Percentiles rank a stretch among this genome's conserved stretches.
phyloP scores from a whole-genome alignment of 2,113 vertebrate species.

The Acrocephalus kingi region DNA sequence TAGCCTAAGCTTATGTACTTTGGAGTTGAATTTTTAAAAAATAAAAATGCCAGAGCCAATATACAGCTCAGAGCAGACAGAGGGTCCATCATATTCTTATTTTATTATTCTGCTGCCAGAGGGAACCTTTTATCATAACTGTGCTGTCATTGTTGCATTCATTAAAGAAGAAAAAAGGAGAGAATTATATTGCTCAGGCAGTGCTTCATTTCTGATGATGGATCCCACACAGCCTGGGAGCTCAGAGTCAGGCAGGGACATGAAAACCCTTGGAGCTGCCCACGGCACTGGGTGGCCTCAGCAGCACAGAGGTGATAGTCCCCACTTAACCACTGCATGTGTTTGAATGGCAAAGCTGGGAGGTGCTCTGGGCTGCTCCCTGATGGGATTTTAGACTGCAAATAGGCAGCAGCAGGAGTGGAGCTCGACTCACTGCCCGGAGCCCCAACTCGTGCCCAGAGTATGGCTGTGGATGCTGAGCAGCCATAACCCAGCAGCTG shows the following conservation, averaged over 20 bases:
- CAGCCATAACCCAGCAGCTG: accelerated
- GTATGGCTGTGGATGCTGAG: accelerated
- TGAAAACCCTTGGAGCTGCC: background rate
- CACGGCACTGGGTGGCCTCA: background rate
- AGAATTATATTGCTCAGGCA: background rate
- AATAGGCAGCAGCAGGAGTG: background rate
- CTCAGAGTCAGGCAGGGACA: background rate
- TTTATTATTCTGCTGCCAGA: background rate
- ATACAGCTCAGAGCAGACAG: background rate
- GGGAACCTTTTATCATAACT: background rate
- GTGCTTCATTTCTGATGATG: background rate
- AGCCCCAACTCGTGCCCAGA: accelerated
- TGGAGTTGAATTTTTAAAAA: background rate
- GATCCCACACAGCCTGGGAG: background rate
- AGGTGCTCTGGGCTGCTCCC: background rate
- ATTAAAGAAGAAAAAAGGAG: background rate
- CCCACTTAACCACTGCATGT: background rate
- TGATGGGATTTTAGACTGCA: background rate
- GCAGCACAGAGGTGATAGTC: accelerated
- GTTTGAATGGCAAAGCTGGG: background rate
- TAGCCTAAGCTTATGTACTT: background rate
- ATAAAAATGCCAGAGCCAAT: background rate
- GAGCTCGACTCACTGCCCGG: accelerated
- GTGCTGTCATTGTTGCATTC: conserved; percentile 13
- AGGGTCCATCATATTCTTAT: background rate